Conservation (phyloP, 1,140 invertebrate genomes). For the Cherax quadricarinatus region DNA sequence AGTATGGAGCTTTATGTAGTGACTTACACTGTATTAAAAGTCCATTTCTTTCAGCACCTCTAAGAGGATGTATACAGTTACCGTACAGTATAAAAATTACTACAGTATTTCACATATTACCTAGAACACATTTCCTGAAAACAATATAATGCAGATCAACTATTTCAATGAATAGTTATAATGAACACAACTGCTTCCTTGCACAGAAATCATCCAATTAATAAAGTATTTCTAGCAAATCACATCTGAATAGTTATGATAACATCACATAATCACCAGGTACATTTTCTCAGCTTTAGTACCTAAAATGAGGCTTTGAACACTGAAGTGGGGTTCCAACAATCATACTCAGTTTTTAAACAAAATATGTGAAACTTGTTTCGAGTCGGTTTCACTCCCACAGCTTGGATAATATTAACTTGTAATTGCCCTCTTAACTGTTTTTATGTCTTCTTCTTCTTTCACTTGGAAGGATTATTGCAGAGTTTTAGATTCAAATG, state of each 20-base stretch:
- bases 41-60: neutral
- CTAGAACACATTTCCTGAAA: slow-evolving; percentile 3
- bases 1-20: neutral
- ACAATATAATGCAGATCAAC: neutral
- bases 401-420: neutral
- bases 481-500: neutral
- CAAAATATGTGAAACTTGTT: neutral
- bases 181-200: neutral
- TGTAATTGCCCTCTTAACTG: neutral
- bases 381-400: neutral
- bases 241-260: neutral
- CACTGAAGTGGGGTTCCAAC: neutral
- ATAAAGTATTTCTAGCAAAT: neutral
- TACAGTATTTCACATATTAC: neutral
- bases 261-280: neutral
- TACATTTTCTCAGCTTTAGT: neutral
- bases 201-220: neutral
- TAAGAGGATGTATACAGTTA: neutral
- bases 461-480: too few species aligned
- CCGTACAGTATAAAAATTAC: neutral
- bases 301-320: neutral
- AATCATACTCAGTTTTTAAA: neutral
- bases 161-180: neutral
- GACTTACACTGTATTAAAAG: neutral
- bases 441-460: too few species aligned